phyloP scores from a whole-genome alignment of 1,140 invertebrate genomes.

The Diuraphis noxia region DNA sequence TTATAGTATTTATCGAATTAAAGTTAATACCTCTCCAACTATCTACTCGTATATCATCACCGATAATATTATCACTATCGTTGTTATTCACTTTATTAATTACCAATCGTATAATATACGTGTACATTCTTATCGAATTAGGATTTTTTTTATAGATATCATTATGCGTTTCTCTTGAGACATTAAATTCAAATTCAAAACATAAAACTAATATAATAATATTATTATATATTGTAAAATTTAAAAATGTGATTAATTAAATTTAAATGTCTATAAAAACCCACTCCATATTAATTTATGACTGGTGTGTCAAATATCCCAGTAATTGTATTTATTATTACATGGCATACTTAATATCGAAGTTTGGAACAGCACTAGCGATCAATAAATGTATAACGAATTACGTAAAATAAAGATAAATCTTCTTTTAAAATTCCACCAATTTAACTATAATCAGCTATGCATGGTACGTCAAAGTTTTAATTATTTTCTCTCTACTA shows the following conservation, averaged over 20 bases:
- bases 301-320: not conserved
- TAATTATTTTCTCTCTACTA: not conserved
- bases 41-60: not conserved
- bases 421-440: not conserved
- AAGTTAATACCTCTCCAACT: not conserved
- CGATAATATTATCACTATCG: not conserved
- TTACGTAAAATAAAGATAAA: not conserved
- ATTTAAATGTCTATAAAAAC: not conserved
- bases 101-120: not conserved
- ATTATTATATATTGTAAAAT: not conserved
- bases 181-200: not conserved
- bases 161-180: not conserved
- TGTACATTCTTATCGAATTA: not conserved
- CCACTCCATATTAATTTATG: not conserved
- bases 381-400: not conserved
- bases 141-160: not conserved
- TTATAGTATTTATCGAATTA: not conserved
- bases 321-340: not conserved
- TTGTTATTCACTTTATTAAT: not conserved
- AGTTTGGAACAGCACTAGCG: not conserved
- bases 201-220: not conserved
- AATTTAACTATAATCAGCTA: too few relatives aligned
- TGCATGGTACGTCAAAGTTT: too few relatives aligned
- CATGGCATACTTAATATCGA: not conserved
- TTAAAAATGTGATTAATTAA: not conserved